Evolutionary conservation across 2,888 invertebrate species (phyloP).

Genomic region (Troides aeacus): DNA sequence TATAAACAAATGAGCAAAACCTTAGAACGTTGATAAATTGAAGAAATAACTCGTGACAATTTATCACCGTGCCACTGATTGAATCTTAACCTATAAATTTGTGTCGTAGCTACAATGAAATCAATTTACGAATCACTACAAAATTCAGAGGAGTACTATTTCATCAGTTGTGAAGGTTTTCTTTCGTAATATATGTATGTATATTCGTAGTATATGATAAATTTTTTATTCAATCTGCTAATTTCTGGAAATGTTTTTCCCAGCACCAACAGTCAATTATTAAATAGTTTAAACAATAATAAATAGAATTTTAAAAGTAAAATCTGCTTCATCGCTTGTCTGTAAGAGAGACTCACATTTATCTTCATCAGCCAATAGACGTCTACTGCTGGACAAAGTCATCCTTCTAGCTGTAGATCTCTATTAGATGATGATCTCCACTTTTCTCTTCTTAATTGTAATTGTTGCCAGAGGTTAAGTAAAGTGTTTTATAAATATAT

Average conservation of each 20-base stretch:
- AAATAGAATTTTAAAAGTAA: too few relatives aligned
- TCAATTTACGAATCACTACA: conserved; percentile 26
- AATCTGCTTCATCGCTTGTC: not conserved
- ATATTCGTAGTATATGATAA: too few relatives aligned
- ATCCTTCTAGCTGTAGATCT: too few relatives aligned
- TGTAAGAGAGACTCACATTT: not conserved
- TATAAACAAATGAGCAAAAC: conserved; percentile 10
- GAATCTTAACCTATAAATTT: conserved; percentile 31
- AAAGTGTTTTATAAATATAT: not conserved
- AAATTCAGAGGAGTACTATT: conserved; percentile 8
- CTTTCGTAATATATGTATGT: not conserved
- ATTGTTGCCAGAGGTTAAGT: too few relatives aligned
- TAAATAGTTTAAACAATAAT: too few relatives aligned
- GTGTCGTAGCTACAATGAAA: conserved; percentile 26
- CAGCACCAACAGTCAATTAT: too few relatives aligned
- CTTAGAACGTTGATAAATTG: conserved; percentile 26
- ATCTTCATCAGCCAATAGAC: not conserved
- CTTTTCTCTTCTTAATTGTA: too few relatives aligned
- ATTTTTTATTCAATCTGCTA: too few relatives aligned
- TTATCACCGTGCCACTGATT: conserved; percentile 29
- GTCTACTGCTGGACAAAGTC: too few relatives aligned
- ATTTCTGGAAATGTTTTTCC: too few relatives aligned
- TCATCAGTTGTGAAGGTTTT: conserved; percentile 17
- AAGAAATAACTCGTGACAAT: conserved; percentile 20
- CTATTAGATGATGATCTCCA: too few relatives aligned